Base-by-base conservation (phyloP, 2,113 vertebrate species). In the Gymnogyps californianus region DNA sequence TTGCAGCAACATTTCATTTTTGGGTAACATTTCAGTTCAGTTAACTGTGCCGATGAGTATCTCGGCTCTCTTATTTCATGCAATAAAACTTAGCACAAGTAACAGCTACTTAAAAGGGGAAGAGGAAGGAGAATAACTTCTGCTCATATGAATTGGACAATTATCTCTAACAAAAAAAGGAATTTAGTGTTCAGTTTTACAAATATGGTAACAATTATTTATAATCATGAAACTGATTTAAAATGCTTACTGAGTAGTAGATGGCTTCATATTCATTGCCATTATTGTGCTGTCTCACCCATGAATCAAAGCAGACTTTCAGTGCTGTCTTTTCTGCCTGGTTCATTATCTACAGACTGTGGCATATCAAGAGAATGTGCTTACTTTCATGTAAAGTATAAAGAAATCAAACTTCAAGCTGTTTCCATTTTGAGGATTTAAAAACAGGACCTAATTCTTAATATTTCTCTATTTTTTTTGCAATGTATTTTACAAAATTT, bases 341-440 rank as follows among this genome's bases (percentile, higher is more conserved):
- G 66, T 96, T 97, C 89, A 91, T 96, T 96, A 97, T 96, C 89
- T 96, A 31, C 85, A 96, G 74, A 78, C 66, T 88, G 70, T 91
- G 59, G 87, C 82, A 57, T 94, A 97, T 96, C 95, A 96, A 96
- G 92, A 94, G 79, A 97, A 95, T 93, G 54, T 93, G 66, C 90
- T 96, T 96, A 54, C 93, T 96, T 96, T 96, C 82, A 96, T 96
- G 95, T 95, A 58, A 85, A 94, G 85, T 90, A 96, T 91, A 96
- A 97, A 96, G 95, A 97, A 96, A 94, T 96, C 87, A 94, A 95
- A 94, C 82, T 94, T 96, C 93, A 96, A 95, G 89, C 93, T 97
- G 94, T 96, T 97, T 93, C 84, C 59, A 44, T 94, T 95, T 94
- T 87, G 55, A 86, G 82, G 77, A 94, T 95, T 96, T 94, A 66